Percentiles rank a stretch among this genome's conserved stretches.
Evolutionary conservation across 2,797 vertebrate species (phyloP).

Genomic region (Pseudochromis fuscus): DNA sequence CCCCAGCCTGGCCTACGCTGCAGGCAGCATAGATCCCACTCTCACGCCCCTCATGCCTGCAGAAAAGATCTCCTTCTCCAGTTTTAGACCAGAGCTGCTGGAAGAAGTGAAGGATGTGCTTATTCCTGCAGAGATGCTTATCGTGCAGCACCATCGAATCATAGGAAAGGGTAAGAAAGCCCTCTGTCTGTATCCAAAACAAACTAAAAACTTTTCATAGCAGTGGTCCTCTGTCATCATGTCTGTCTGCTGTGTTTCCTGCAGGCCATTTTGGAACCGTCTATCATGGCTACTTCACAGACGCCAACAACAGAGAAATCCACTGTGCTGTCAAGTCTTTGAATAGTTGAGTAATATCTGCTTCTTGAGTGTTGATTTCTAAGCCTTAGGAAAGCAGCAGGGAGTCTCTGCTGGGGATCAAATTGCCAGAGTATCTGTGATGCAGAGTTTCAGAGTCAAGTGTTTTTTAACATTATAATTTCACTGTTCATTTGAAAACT

Average conservation of each 20-base stretch:
- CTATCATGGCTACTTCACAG: conserved; percentile 93
- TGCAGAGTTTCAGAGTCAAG: too few relatives aligned
- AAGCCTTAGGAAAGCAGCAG: neutral
- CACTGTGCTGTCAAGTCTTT: conserved; percentile 97
- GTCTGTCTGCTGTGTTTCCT: conserved; percentile 5
- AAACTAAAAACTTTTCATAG: neutral
- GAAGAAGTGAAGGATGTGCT: conserved; percentile 97
- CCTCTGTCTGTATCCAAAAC: neutral
- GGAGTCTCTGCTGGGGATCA: conserved; percentile 3
- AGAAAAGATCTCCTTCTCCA: conserved; percentile 88
- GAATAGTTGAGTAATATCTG: conserved; percentile 89
- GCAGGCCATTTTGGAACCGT: conserved; percentile 97
- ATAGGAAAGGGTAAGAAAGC: conserved; percentile 92
- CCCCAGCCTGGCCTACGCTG: conserved; percentile 70
- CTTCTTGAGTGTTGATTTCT: neutral
- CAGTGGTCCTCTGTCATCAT: neutral
- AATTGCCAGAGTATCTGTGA: neutral
- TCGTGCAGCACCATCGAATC: conserved; percentile 90
- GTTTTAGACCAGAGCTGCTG: conserved; percentile 88
- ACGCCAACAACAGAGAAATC: conserved; percentile 85
- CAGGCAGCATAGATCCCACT: conserved; percentile 76
- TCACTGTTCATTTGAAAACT: neutral
- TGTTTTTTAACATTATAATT: neutral
- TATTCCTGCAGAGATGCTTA: conserved; percentile 90
- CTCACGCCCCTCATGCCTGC: conserved; percentile 87